Evolutionary conservation across 2,888 invertebrate genomes (phyloP).

Genomic region (Lochmaea capreae): DNA sequence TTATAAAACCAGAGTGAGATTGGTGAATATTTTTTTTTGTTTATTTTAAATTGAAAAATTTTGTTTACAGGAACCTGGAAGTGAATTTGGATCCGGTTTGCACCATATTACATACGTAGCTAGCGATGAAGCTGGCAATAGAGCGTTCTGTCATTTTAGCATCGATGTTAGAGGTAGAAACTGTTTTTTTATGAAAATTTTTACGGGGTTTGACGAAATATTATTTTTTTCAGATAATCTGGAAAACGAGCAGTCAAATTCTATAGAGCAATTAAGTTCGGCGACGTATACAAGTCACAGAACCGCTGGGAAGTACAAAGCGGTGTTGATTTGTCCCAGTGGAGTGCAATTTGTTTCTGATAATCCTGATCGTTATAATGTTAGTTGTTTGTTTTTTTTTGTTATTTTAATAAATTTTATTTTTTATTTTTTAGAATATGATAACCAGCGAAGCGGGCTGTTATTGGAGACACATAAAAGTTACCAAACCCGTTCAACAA

Average conservation of each 20-base stretch:
- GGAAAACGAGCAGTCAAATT: slow-evolving; percentile 44
- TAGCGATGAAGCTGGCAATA: slow-evolving; percentile 72
- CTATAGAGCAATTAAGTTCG: slow-evolving; percentile 37
- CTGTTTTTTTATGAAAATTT: no score
- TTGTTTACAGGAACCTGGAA: slow-evolving; percentile 70
- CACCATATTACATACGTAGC: slow-evolving; percentile 75
- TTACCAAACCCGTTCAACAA: slow-evolving; percentile 51
- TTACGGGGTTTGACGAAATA: no score
- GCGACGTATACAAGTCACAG: slow-evolving; percentile 42
- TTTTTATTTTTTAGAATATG: slow-evolving; percentile 51
- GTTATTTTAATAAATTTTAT: neutral
- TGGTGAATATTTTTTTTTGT: neutral
- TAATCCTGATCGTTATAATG: slow-evolving; percentile 55
- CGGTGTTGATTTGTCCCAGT: slow-evolving; percentile 61
- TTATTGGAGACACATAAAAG: slow-evolving; percentile 59
- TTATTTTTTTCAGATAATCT: slow-evolving; percentile 45
- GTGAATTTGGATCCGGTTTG: slow-evolving; percentile 70
- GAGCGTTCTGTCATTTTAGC: slow-evolving; percentile 74
- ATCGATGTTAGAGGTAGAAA: slow-evolving; percentile 70
- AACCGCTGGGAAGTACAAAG: slow-evolving; percentile 52
- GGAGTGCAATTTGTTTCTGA: slow-evolving; percentile 60
- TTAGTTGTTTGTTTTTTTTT: slow-evolving; percentile 44
- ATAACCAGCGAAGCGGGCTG: slow-evolving; percentile 58
- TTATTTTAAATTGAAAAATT: neutral
- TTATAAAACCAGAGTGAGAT: slow-evolving; percentile 71